phyloP scores from a whole-genome alignment of 2,888 invertebrate genomes.

The Fissipunctia ypsillon region DNA sequence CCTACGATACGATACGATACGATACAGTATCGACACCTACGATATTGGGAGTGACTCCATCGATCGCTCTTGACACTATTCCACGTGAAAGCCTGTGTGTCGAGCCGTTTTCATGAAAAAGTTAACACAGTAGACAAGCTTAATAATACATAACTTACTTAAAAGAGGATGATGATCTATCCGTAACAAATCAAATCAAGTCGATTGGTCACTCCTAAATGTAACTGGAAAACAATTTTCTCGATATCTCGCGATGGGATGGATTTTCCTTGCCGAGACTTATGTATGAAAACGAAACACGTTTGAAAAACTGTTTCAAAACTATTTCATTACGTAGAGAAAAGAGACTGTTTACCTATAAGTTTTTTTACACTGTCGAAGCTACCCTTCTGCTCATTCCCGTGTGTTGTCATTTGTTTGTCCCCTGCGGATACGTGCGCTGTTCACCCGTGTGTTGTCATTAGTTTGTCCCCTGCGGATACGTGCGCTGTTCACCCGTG shows the following conservation, averaged over 20 bases:
- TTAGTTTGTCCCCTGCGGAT: conserved; percentile 53
- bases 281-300: background rate
- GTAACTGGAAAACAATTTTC: background rate
- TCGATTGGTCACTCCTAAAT: background rate
- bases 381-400: conserved; percentile 5
- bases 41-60: conserved; percentile 55
- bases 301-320: background rate
- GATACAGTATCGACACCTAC: conserved; percentile 55
- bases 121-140: conserved; percentile 17
- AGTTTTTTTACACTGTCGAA: background rate
- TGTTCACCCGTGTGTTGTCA: conserved; percentile 11
- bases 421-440: conserved; percentile 53
- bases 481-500: conserved; percentile 2
- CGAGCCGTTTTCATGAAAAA: conserved; percentile 38
- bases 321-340: background rate
- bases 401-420: conserved; percentile 39
- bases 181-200: background rate
- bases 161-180: too few species aligned
- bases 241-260: too few species aligned
- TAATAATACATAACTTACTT: background rate
- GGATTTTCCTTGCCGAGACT: background rate
- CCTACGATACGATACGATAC: conserved; percentile 12
- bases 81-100: conserved; percentile 64
- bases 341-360: background rate
- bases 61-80: conserved; percentile 70